Evolutionary conservation across 2,888 invertebrate species (phyloP), one percentile per base, ranked within the genome.

Genomic region (Congeria kusceri): DNA sequence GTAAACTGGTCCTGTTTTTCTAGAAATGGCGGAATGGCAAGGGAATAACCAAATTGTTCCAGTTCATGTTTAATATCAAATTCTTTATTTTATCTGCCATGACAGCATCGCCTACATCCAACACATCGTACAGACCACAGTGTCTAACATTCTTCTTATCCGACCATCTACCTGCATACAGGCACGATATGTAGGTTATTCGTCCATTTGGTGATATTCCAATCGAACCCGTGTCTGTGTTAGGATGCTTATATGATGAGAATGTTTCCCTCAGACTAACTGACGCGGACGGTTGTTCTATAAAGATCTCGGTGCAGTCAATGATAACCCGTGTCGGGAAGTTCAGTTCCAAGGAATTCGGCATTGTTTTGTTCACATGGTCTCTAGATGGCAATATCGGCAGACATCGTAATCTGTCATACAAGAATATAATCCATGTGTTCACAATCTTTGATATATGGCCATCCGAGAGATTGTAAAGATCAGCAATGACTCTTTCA

Each of bases 261-360:
- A 63, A 71, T 9, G 68, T 71, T 59, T 71, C 68, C n/a, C 53
- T 47, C 39, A 76, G 70, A 25, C 49, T 49, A 7, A 58, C 64
- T 23, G 64, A 29, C 1, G 71, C 75, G 32, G 75, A 75, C 18
- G 67, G 71, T 0, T 58, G 57, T 46, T 80, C 71, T 3, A 75
- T 67, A 28, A 62, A 71, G 13, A 75, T 39, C 64, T 75, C 75
- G 5, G 76, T 80, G 28, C 75, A 76, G 66, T n/a, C n/a, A n/a
- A n/a, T n/a, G n/a, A n/a, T n/a, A n/a, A n/a, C n/a, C n/a, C n/a
- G n/a, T n/a, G n/a, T n/a, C n/a, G n/a, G n/a, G n/a, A n/a, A n/a
- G n/a, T n/a, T n/a, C n/a, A n/a, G n/a, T n/a, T n/a, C n/a, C n/a
- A n/a, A n/a, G n/a, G n/a, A n/a, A n/a, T n/a, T n/a, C n/a, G n/a